phyloP scores from a whole-genome alignment of 2,113 vertebrate species.

The Nanger granti region DNA sequence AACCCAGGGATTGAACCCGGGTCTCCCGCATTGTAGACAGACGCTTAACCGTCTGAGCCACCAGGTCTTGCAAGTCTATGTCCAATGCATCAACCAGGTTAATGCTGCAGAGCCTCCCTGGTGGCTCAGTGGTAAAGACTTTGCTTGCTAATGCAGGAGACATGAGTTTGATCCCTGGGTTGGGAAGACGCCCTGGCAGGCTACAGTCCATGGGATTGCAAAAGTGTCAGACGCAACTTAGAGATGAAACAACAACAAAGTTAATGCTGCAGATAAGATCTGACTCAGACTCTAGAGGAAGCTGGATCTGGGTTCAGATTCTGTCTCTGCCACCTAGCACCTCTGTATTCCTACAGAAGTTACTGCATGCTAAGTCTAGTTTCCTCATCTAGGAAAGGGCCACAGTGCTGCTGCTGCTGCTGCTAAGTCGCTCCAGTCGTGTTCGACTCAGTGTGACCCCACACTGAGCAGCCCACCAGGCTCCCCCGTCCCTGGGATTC shows the following conservation, averaged over 20 bases:
- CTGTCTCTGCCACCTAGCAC: neutral
- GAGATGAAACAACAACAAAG: neutral
- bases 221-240: neutral
- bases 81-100: neutral
- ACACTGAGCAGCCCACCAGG: no score
- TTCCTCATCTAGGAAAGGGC: neutral
- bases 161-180: neutral
- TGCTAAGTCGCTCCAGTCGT: no score
- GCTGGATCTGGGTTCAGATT: neutral
- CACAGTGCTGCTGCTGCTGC: no score
- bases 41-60: no score
- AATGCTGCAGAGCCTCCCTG: neutral
- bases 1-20: no score
- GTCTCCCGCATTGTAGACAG: no score
- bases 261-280: neutral
- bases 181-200: neutral
- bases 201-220: neutral
- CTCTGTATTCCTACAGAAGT: neutral
- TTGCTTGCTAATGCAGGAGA: neutral
- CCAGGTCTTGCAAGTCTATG: neutral
- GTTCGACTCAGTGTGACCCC: no score
- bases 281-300: neutral
- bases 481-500: no score
- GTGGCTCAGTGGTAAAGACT: neutral
- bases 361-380: no score